Evolutionary conservation across 2,888 invertebrate species (phyloP).

Genomic region (Osmoderma eremita): DNA sequence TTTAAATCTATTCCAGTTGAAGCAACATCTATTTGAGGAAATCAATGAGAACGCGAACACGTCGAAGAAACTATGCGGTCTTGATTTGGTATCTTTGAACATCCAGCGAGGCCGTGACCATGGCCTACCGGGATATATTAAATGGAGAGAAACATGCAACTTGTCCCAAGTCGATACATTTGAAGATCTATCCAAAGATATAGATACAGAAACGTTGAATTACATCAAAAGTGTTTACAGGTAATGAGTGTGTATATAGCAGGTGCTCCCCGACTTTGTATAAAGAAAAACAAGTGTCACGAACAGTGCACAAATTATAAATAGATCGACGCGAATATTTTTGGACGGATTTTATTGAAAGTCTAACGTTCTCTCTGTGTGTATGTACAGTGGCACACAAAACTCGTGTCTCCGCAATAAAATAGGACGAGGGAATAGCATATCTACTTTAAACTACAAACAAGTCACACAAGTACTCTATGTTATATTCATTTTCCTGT

Average conservation of each 20-base stretch:
- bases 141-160: conserved; percentile 82
- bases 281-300: not conserved
- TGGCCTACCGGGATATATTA: conserved; percentile 81
- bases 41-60: conserved; percentile 46
- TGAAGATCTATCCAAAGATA: conserved; percentile 70
- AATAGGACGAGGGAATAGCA: too few species aligned
- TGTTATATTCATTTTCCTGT: too few species aligned
- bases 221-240: conserved; percentile 74
- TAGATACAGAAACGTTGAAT: conserved; percentile 73
- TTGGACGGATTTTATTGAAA: conserved; percentile 23
- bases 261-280: not conserved
- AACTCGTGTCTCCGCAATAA: too few species aligned
- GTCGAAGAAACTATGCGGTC: conserved; percentile 69
- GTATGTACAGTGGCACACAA: not conserved
- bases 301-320: conserved; percentile 12
- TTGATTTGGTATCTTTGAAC: conserved; percentile 87
- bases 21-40: conserved; percentile 75
- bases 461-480: too few species aligned
- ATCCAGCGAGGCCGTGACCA: conserved; percentile 91
- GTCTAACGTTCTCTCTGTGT: conserved; percentile 11
- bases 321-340: conserved; percentile 23
- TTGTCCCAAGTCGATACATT: conserved; percentile 72
- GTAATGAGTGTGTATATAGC: conserved; percentile 59
- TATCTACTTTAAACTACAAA: too few species aligned
- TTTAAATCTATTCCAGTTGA: conserved; percentile 68